These are phyloP conservation scores for Platyscapa corneri DNA, from an alignment of 1,140 invertebrate genomes.

Conservation along the genomic window DNA sequence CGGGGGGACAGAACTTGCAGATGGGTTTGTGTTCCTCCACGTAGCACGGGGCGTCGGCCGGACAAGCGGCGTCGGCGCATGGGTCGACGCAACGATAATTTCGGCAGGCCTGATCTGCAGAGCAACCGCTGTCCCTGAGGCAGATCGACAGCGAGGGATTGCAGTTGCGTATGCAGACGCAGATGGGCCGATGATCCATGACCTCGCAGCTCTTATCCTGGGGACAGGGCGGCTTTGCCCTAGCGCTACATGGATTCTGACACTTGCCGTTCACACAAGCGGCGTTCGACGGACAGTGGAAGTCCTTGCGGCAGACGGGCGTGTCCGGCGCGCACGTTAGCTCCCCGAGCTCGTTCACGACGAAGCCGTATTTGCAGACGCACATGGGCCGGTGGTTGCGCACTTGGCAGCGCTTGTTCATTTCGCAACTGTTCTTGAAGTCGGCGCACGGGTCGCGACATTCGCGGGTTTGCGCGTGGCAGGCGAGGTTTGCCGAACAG, in stretches of 20 bases:
- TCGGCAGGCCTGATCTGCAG: slow-evolving; percentile 86
- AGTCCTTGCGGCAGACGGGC: slow-evolving; percentile 84
- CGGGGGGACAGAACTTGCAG: slow-evolving; percentile 94
- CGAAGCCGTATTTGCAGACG: slow-evolving; percentile 91
- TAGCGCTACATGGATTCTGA: slow-evolving; percentile 86
- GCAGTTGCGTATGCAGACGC: slow-evolving; percentile 90
- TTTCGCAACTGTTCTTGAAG: slow-evolving; percentile 79
- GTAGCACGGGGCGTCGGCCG: slow-evolving; percentile 88
- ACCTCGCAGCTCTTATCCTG: slow-evolving; percentile 89
- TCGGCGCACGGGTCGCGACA: slow-evolving; percentile 86
- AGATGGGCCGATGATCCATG: slow-evolving; percentile 87
- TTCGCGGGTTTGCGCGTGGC: slow-evolving; percentile 79
- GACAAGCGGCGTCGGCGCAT: slow-evolving; percentile 86
- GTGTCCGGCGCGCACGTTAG: slow-evolving; percentile 87
- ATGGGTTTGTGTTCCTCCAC: slow-evolving; percentile 94
- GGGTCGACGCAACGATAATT: slow-evolving; percentile 93
- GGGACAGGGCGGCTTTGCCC: slow-evolving; percentile 76
- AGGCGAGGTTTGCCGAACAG: slow-evolving; percentile 85
- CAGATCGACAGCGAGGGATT: slow-evolving; percentile 90
- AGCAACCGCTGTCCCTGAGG: slow-evolving; percentile 90
- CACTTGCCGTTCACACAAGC: slow-evolving; percentile 88
- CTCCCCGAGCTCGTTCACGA: slow-evolving; percentile 88
- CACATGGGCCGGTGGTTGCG: slow-evolving; percentile 88
- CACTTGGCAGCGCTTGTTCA: slow-evolving; percentile 91
- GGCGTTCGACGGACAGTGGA: slow-evolving; percentile 89